Percentiles rank a stretch among this genome's conserved stretches.
Evolutionary conservation across 2,888 invertebrate species (phyloP).

Genomic region (Rhagium mordax): DNA sequence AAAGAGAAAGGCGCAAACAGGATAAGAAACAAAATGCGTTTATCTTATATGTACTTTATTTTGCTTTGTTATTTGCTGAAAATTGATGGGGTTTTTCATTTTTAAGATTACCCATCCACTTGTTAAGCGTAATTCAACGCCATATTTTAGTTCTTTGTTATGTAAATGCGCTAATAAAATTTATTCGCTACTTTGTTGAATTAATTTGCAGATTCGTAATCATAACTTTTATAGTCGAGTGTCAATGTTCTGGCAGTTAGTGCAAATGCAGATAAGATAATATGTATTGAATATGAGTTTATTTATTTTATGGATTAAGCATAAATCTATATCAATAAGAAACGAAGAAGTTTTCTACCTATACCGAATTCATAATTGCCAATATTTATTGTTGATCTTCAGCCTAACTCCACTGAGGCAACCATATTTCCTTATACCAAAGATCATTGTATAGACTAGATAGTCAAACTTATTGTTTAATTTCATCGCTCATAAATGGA

Average conservation of each 20-base stretch:
- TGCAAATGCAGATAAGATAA: no score
- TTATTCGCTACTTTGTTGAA: not conserved
- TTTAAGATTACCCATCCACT: conserved; percentile 30
- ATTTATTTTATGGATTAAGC: no score
- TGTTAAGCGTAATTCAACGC: conserved; percentile 1
- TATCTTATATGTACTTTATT: conserved; percentile 40
- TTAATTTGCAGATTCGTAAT: not conserved
- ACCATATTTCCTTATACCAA: no score
- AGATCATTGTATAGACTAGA: no score
- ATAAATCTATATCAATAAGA: no score
- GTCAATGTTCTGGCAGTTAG: not conserved
- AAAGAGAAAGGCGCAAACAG: conserved; percentile 46
- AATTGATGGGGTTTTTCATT: conserved; percentile 43
- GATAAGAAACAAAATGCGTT: conserved; percentile 39
- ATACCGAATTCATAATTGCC: no score
- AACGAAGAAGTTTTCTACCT: no score
- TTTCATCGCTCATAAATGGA: no score
- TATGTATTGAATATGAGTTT: no score
- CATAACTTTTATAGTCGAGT: not conserved
- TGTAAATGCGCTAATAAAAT: not conserved
- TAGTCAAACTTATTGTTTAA: no score
- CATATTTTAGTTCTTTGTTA: conserved; percentile 16
- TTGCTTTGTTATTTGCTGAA: conserved; percentile 38
- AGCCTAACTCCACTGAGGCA: no score
- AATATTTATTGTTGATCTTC: no score